Conservation (phyloP, 2,113 vertebrate genomes). For the Upupa epops region DNA sequence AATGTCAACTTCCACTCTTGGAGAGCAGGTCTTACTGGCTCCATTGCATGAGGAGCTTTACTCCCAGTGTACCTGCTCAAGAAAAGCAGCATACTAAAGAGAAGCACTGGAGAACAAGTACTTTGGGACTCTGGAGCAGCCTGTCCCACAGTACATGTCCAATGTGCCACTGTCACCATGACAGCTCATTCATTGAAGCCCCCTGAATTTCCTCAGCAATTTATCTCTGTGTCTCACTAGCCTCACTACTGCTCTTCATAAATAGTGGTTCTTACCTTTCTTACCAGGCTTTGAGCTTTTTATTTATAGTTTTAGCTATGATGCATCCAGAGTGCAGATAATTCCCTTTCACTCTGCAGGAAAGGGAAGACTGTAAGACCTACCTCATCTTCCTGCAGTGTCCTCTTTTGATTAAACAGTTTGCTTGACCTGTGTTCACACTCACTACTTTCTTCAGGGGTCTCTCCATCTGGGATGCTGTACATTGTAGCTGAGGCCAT, state of each 20-base stretch:
- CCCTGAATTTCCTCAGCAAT: background rate
- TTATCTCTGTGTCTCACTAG: background rate
- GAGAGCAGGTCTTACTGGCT: background rate
- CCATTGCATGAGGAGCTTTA: background rate
- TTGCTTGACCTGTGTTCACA: background rate
- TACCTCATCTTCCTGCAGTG: background rate
- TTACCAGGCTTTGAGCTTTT: background rate
- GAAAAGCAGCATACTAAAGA: background rate
- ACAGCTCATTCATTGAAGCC: background rate
- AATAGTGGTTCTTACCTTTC: background rate
- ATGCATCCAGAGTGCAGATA: background rate
- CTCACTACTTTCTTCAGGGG: background rate
- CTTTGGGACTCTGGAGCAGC: background rate
- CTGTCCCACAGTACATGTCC: background rate
- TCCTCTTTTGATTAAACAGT: background rate
- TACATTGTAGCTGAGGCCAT: background rate
- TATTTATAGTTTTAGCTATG: background rate
- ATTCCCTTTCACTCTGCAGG: background rate
- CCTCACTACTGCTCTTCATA: background rate
- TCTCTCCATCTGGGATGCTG: background rate
- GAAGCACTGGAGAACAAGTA: background rate
- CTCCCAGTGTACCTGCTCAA: background rate
- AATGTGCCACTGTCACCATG: background rate
- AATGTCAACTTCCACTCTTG: background rate
- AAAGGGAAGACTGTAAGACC: background rate